Base-by-base conservation (phyloP, 2,888 invertebrate genomes). In the Ochropacha duplaris region DNA sequence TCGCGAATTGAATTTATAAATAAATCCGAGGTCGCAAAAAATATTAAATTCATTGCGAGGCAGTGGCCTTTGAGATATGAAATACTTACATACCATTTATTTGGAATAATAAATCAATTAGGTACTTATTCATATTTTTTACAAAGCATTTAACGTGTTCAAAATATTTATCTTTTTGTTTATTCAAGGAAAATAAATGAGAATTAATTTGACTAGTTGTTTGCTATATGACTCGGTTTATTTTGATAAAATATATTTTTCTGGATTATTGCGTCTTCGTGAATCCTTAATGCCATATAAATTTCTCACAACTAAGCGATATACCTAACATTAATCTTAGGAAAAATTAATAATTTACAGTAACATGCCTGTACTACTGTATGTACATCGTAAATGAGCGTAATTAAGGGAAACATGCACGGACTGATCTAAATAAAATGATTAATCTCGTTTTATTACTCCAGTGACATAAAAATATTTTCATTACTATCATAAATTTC, bases 271-370 rank as follows among this genome's bases (percentile, higher is more conserved):
- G 90, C 90, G 90, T 86, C 89, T 76, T 87, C 88, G 89, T 90
- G 90, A 90, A 90, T 90, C 90, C 90, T 91, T 79, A 90, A 90
- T 90, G 90, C 86, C 86, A 71, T 65, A 58, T 67, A 61, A 62
- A 55, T 57, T 49, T 69, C 58, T 61, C 59, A 54, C 54, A 59
- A 61, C 55, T 55, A 50, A n/a, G n/a, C n/a, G n/a, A n/a, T n/a
- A n/a, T n/a, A n/a, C n/a, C n/a, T n/a, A n/a, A n/a, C n/a, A n/a
- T n/a, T 60, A 62, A 56, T 57, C 54, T 62, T 24, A 24, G 24
- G 5, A 59, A 57, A 56, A 58, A 55, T 62, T 61, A 57, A 50
- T 28, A 31, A 19, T 31, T 52, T 52, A 58, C 61, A 66, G 69
- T 58, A 66, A 69, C 31, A 52, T 64, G 61, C 54, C n/a, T n/a